Conservation (phyloP, 2,888 invertebrate genomes). For the Auanema freiburgensis region DNA sequence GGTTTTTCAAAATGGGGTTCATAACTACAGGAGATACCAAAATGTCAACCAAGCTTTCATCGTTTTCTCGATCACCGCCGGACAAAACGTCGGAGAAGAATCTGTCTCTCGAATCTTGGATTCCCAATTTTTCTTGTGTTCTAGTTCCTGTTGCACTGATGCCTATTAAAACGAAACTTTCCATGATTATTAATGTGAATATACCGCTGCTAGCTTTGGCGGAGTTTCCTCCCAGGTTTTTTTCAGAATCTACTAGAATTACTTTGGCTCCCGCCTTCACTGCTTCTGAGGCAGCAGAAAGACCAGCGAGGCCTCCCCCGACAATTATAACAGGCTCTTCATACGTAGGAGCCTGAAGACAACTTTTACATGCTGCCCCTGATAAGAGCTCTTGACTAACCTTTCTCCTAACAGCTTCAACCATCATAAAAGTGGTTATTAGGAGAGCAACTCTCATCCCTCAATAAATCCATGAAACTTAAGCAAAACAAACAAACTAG, state of each 20-base stretch:
- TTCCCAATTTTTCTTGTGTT: slow-evolving; percentile 49
- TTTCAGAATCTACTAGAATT: slow-evolving; percentile 56
- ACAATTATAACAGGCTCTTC: slow-evolving; percentile 59
- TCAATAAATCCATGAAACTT: too few relatives aligned
- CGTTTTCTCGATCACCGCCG: slow-evolving; percentile 63
- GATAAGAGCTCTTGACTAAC: not conserved
- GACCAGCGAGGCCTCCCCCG: slow-evolving; percentile 58
- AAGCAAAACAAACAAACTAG: too few relatives aligned
- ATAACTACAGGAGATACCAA: slow-evolving; percentile 36
- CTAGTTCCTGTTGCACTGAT: slow-evolving; percentile 60
- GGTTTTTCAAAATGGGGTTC: not conserved
- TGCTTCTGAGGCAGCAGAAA: slow-evolving; percentile 55
- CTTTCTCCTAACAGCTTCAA: slow-evolving; percentile 5
- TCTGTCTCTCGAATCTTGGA: slow-evolving; percentile 47
- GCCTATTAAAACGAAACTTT: slow-evolving; percentile 31
- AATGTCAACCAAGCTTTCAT: slow-evolving; percentile 56
- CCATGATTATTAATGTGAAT: slow-evolving; percentile 4
- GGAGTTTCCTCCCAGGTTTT: slow-evolving; percentile 60
- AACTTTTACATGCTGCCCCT: not conserved
- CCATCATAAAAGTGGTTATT: too few relatives aligned
- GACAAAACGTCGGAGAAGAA: slow-evolving; percentile 60
- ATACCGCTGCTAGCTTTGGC: slow-evolving; percentile 61
- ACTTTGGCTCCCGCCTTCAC: slow-evolving; percentile 43
- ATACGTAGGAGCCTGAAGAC: slow-evolving; percentile 16
- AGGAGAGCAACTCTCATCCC: too few relatives aligned